Base-by-base conservation (phyloP, 2,797 vertebrate genomes). In the Oreochromis mossambicus region DNA sequence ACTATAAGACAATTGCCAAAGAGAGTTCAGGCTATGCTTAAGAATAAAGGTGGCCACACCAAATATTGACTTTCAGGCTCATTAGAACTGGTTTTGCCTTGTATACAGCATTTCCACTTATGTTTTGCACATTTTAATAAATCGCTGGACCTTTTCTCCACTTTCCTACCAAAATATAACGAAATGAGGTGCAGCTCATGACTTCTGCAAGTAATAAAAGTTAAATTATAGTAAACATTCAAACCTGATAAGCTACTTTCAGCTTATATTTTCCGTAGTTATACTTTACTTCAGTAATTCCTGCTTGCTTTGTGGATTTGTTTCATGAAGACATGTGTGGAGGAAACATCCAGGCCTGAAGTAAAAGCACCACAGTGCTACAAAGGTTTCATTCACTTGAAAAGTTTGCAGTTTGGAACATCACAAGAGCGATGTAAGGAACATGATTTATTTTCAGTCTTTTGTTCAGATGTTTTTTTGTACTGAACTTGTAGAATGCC, bases 281-380 rank as follows among this genome's bases (percentile, higher is more conserved):
- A 0, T 48, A n/a, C 43, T 29, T 46, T 73, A 29, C 24, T 75
- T 32, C 26, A 32, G 15, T 50, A 19, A 12, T 13, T 75, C 0
- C 26, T 32, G 4, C 68, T 50, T n/a, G 9, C 10, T 29, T 48
- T 5, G 43, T 50, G 24, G 10, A 10, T 48, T 75, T 32, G 43
- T 50, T 48, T 75, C 68, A 26, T 43, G 38, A 43, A 70, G 66
- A 46, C 3, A 41, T 41, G 0, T 63, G 58, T 63, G 0, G 2
- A 3, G 58, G 58, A 5, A 38, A 17, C 21, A 70, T 26, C 66
- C 66, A 43, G 38, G n/a, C n/a, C 63, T 43, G 36, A 24, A 14
- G 63, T 68, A 68, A 68, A 68, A 43, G 63, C 63, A 68, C 21
- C 13, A 26, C 10, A 43, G 24, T 68, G 38, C 38, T 68, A n/a